phyloP scores from a whole-genome alignment of 2,888 invertebrate species.

The Trimorus sp. region DNA sequence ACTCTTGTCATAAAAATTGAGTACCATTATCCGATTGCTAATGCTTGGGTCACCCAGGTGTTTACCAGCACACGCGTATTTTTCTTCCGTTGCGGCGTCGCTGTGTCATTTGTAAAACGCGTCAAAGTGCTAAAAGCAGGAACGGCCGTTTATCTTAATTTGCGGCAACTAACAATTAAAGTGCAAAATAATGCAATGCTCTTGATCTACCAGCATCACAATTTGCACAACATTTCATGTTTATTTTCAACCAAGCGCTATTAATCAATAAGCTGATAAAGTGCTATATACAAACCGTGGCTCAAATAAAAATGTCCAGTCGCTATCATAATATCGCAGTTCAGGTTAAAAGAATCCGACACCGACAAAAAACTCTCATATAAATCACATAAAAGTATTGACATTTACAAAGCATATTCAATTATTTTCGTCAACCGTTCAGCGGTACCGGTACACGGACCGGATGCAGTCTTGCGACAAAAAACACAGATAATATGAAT shows the following conservation, averaged over 20 bases:
- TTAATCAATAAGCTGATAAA: slow-evolving; percentile 61
- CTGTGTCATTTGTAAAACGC: slow-evolving; percentile 16
- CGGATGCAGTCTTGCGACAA: too few relatives aligned
- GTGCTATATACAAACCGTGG: slow-evolving; percentile 41
- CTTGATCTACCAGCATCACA: slow-evolving; percentile 52
- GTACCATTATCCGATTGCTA: too few relatives aligned
- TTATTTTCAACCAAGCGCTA: slow-evolving; percentile 57
- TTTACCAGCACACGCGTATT: not conserved
- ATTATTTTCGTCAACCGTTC: not conserved
- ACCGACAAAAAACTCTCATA: slow-evolving; percentile 10
- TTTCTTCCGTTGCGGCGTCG: not conserved
- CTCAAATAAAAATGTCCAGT: slow-evolving; percentile 41
- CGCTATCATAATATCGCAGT: slow-evolving; percentile 31
- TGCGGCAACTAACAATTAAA: slow-evolving; percentile 45
- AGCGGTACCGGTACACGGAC: too few relatives aligned
- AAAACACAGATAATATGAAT: too few relatives aligned
- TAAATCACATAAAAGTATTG: slow-evolving; percentile 1
- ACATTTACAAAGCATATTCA: not conserved
- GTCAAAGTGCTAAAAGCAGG: slow-evolving; percentile 12
- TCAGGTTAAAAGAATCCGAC: slow-evolving; percentile 30
- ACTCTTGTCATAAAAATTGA: too few relatives aligned
- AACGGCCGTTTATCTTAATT: slow-evolving; percentile 41
- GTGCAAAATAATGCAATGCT: slow-evolving; percentile 55
- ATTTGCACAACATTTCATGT: slow-evolving; percentile 56
- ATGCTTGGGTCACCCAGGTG: too few relatives aligned